A percentile compares a stretch with the other conserved stretches of the same genome.
phyloP scores from a whole-genome alignment of 92 coral and sea anemone genomes.

The Phenganax stokvisi region DNA sequence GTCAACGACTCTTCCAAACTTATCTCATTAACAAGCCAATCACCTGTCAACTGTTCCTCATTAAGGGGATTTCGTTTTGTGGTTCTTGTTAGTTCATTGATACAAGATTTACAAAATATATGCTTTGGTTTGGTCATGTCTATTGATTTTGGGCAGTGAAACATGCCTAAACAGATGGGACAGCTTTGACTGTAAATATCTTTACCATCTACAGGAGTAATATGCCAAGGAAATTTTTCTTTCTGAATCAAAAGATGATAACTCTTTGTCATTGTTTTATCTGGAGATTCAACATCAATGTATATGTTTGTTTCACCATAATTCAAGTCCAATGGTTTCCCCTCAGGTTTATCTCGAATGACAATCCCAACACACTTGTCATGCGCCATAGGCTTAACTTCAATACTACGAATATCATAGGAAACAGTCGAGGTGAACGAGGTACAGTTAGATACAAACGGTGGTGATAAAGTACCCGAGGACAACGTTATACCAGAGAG shows the following conservation, averaged over 20 bases:
- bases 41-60: conserved; percentile 57
- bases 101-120: conserved; percentile 80
- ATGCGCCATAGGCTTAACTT: conserved; percentile 61
- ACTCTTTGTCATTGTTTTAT: conserved; percentile 51
- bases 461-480: conserved; percentile 54
- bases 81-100: conserved; percentile 84
- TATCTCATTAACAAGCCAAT: conserved; percentile 72
- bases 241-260: conserved; percentile 57
- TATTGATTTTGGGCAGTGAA: conserved; percentile 80
- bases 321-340: conserved; percentile 55
- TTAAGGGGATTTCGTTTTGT: conserved; percentile 85
- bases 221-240: conserved; percentile 53
- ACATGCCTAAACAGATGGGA: conserved; percentile 74
- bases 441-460: conserved; percentile 52
- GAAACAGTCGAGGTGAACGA: conserved; percentile 59
- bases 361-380: conserved; percentile 70
- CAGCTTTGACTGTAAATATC: conserved; percentile 51
- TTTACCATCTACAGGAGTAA: conserved; percentile 51
- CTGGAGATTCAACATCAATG: conserved; percentile 86
- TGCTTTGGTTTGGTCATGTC: conserved; percentile 61
- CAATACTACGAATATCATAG: conserved; percentile 49
- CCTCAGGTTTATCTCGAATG: conserved; percentile 54
- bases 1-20: conserved; percentile 61
- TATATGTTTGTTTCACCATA: conserved; percentile 73
- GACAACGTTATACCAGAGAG: conserved; percentile 65